Conservation (phyloP, 2,888 invertebrate genomes). For the Cheilosia scutellata region DNA sequence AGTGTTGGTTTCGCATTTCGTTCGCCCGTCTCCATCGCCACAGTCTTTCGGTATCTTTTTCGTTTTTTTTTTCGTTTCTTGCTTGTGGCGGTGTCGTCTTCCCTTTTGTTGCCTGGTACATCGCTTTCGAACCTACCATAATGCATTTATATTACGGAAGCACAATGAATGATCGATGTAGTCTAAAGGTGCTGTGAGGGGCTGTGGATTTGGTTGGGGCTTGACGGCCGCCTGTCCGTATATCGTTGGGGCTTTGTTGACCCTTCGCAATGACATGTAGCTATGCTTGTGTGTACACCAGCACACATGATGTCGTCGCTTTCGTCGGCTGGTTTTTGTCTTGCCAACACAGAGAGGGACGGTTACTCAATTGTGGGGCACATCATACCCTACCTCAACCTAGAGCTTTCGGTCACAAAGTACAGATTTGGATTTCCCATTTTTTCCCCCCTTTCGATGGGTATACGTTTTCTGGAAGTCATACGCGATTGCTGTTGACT, state of each 20-base stretch:
- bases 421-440: slow-evolving; percentile 4
- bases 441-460: slow-evolving; percentile 11
- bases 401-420: slow-evolving; percentile 39
- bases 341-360: slow-evolving; percentile 15
- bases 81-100: slow-evolving; percentile 51
- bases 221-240: not conserved
- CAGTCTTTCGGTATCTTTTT: slow-evolving; percentile 29
- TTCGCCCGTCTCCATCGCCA: slow-evolving; percentile 6
- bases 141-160: slow-evolving; percentile 60
- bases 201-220: not conserved
- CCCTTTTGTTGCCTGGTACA: slow-evolving; percentile 43
- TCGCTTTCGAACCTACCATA: slow-evolving; percentile 60
- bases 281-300: not conserved
- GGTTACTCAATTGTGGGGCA: slow-evolving; percentile 43
- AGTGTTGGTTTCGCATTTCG: slow-evolving; percentile 52
- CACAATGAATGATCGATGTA: slow-evolving; percentile 48
- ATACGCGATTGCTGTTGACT: slow-evolving; percentile 5
- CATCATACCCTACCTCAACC: slow-evolving; percentile 42
- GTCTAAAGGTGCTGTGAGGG: slow-evolving; percentile 1
- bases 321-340: slow-evolving; percentile 38
- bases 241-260: slow-evolving; percentile 46
- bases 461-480: not conserved
- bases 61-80: slow-evolving; percentile 24
- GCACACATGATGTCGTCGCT: slow-evolving; percentile 5
- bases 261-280: slow-evolving; percentile 31